A percentile compares a stretch with the other conserved stretches of the same genome.
phyloP scores from a whole-genome alignment of 2,797 vertebrate genomes.

The Gambusia yucatana region DNA sequence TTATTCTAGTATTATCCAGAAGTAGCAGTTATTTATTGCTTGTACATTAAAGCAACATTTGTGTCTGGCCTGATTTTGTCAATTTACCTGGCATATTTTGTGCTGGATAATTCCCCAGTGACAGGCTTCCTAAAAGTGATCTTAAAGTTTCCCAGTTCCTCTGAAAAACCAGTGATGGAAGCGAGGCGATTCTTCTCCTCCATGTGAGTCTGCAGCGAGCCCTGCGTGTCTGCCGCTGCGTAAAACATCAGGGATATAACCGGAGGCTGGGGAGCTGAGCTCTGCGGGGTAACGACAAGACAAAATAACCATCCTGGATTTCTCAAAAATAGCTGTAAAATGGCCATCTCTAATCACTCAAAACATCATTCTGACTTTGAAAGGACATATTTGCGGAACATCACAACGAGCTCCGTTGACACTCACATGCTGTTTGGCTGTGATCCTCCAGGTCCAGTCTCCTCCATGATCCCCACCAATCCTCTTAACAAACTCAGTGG shows the following conservation, averaged over 20 bases:
- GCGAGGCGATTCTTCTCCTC: slow-evolving; percentile 84
- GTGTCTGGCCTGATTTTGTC: slow-evolving; percentile 2
- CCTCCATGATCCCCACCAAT: slow-evolving; percentile 91
- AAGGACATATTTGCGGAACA: background rate
- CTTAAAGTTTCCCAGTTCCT: slow-evolving; percentile 91
- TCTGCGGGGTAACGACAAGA: slow-evolving; percentile 62
- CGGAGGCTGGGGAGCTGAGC: slow-evolving; percentile 63
- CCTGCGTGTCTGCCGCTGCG: slow-evolving; percentile 89
- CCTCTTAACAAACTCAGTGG: slow-evolving; percentile 91
- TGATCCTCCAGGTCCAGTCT: slow-evolving; percentile 96
- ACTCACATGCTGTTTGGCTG: slow-evolving; percentile 86
- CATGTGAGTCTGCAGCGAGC: slow-evolving; percentile 80
- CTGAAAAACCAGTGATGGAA: slow-evolving; percentile 85
- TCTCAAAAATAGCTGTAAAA: background rate
- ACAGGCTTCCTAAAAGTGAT: slow-evolving; percentile 88
- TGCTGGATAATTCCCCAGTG: slow-evolving; percentile 64
- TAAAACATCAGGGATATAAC: slow-evolving; percentile 94
- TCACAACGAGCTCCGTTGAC: background rate
- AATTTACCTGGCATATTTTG: slow-evolving; percentile 87
- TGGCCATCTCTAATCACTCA: background rate
- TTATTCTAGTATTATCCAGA: background rate
- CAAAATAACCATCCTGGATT: background rate
- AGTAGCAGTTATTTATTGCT: background rate
- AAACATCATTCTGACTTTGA: slow-evolving; percentile 3
- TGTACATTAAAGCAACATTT: background rate